These are phyloP conservation scores for Zaprionus kolodkinae DNA, from an alignment of 1,140 invertebrate genomes.

Conservation along the genomic window DNA sequence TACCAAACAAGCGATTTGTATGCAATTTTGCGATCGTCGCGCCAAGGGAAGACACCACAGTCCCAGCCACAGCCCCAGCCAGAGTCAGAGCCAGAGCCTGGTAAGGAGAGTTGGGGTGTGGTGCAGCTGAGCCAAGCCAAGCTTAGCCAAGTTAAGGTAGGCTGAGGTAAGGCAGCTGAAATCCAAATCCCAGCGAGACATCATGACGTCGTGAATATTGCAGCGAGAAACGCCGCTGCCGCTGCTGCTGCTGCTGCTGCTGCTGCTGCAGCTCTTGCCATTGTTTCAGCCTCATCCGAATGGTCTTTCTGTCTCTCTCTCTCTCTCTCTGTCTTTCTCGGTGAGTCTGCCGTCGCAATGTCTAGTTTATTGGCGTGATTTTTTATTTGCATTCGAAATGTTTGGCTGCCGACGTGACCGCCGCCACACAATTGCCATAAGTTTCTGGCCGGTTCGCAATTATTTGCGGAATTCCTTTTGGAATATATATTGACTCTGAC, in stretches of 20 bases:
- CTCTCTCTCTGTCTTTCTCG: background rate
- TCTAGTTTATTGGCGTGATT: conserved; percentile 84
- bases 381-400: conserved; percentile 83
- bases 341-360: conserved; percentile 55
- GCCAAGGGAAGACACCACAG: conserved; percentile 5
- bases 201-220: conserved; percentile 79
- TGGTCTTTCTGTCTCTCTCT: conserved; percentile 28
- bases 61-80: background rate
- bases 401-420: conserved; percentile 48
- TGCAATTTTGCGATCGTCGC: conserved; percentile 73
- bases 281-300: conserved; percentile 36
- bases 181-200: conserved; percentile 83
- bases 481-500: conserved; percentile 82
- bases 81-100: too few species aligned
- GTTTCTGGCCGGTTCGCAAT: conserved; percentile 72
- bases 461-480: conserved; percentile 83
- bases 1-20: conserved; percentile 83
- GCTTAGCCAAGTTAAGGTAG: background rate
- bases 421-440: conserved; percentile 78
- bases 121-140: background rate
- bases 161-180: conserved; percentile 42
- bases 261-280: background rate
- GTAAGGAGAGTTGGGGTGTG: too few species aligned
- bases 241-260: background rate
- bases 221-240: conserved; percentile 16